Evolutionary conservation across 2,113 vertebrate species (phyloP), one percentile per base, ranked within the genome.

Genomic region (Polypterus senegalus): DNA sequence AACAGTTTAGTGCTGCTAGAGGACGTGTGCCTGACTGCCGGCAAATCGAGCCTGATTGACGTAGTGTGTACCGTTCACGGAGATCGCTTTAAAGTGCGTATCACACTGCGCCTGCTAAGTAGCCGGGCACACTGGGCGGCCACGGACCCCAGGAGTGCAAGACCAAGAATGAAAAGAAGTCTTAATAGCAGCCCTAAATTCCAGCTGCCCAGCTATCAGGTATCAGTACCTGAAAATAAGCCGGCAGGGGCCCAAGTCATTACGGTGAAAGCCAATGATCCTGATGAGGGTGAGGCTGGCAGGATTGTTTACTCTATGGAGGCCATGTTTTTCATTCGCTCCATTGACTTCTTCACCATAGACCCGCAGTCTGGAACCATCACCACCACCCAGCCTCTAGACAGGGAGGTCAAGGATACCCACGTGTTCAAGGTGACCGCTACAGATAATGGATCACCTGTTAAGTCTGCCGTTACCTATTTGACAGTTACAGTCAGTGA

Each of bases 321-420:
- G 55, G 90, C 93, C 0, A 68, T 97, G 51, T 92, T 96, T 11
- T 91, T 97, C 65, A 90, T 87, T 65, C 83, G 95, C 55, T 99
- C 96, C 49, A 85, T 76, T 1, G 90, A 92, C 71, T 91, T 89
- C 72, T 98, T 99, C 60, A 58, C 74, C n/a, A 91, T 98, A 0
- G 84, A 97, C 64, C 4, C 84, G 0, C 77, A 84, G 73, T 91
- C 88, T 0, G 96, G 96, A 4, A 76, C 81, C 0, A 87, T 99
- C 47, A 85, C 81, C 56, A 98, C 93, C 0, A 54, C 79, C 5
- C 89, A 87, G 70, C 64, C 83, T 0, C 81, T 99, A 7, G 94
- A 99, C 78, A 82, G 96, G 46, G 96, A 98, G 74, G 87, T 92
- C 43, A 92, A 94, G 80, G 91, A 97, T 79, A 95, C 91, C 0